Percentiles rank a stretch among this genome's conserved stretches.
Conservation (phyloP, 2,888 invertebrate species). For the Sycophila texana region DNA sequence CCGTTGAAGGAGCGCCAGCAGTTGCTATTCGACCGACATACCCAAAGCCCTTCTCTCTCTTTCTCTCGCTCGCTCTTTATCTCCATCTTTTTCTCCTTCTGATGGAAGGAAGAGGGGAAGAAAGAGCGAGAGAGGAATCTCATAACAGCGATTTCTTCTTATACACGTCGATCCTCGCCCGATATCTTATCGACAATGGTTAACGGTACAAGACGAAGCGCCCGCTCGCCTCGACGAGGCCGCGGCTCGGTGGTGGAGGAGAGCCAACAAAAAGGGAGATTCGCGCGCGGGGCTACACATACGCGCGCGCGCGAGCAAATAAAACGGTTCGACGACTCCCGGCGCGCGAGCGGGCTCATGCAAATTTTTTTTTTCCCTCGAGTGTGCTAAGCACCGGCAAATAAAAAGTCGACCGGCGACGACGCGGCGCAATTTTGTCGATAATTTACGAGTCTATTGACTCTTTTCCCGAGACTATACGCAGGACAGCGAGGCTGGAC, state of each 20-base stretch:
- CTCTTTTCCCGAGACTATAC: neutral
- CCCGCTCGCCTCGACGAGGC: conserved; percentile 5
- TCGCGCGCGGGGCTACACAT: neutral
- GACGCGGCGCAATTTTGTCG: neutral
- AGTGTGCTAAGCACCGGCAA: neutral
- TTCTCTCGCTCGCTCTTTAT: conserved; percentile 13
- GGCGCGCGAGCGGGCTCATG: neutral
- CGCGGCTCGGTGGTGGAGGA: neutral
- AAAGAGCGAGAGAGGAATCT: conserved; percentile 32
- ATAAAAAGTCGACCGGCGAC: neutral
- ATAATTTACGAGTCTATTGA: neutral
- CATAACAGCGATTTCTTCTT: conserved; percentile 47
- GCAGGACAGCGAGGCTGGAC: no score
- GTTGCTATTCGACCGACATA: conserved; percentile 47
- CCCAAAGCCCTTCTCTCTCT: conserved; percentile 36
- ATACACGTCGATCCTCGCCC: conserved; percentile 44
- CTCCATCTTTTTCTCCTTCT: conserved; percentile 23
- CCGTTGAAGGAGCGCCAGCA: conserved; percentile 29
- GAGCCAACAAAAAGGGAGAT: conserved; percentile 16
- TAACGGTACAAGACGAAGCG: conserved; percentile 58
- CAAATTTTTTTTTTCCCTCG: neutral
- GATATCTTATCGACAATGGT: conserved; percentile 57
- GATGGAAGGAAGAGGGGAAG: neutral
- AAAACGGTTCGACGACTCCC: conserved; percentile 17
- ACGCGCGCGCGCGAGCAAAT: conserved; percentile 2